These are phyloP conservation scores for Microplitis mediator DNA, from an alignment of 1,140 invertebrate genomes.

Conservation along the genomic window DNA sequence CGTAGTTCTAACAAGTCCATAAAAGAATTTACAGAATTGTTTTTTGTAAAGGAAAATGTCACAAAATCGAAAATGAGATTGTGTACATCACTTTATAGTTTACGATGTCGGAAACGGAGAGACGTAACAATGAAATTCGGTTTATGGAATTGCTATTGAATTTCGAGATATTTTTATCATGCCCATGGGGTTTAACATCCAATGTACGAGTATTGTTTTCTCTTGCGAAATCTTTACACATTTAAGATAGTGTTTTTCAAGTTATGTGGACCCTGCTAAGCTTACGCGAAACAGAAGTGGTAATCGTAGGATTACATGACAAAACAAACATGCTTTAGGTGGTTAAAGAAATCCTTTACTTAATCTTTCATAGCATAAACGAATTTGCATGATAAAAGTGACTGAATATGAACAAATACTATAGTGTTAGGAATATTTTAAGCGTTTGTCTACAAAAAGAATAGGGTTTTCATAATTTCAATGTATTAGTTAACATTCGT, in stretches of 20 bases:
- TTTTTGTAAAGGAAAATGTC: too few relatives aligned
- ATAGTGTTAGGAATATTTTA: too few relatives aligned
- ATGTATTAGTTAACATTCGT: too few relatives aligned
- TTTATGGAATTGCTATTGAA: not conserved
- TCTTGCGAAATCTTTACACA: not conserved
- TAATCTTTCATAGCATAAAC: slow-evolving; percentile 19
- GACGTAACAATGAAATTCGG: too few relatives aligned
- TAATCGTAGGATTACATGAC: not conserved
- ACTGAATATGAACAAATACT: not conserved
- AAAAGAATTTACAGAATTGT: too few relatives aligned
- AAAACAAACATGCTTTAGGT: not conserved
- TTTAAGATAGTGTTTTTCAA: not conserved
- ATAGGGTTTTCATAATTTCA: too few relatives aligned
- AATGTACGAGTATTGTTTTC: slow-evolving; percentile 8
- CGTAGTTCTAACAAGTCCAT: too few relatives aligned
- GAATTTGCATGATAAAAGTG: slow-evolving; percentile 32
- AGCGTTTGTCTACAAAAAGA: too few relatives aligned
- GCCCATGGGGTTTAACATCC: not conserved
- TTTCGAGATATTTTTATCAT: not conserved
- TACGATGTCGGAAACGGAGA: too few relatives aligned
- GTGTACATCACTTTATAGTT: too few relatives aligned
- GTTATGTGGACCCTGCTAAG: too few relatives aligned
- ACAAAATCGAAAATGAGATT: too few relatives aligned
- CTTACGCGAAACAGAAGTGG: not conserved
- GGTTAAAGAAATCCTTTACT: slow-evolving; percentile 21